Base-by-base conservation (phyloP, 2,797 vertebrate species). In the Bryconaethiops microstoma region DNA sequence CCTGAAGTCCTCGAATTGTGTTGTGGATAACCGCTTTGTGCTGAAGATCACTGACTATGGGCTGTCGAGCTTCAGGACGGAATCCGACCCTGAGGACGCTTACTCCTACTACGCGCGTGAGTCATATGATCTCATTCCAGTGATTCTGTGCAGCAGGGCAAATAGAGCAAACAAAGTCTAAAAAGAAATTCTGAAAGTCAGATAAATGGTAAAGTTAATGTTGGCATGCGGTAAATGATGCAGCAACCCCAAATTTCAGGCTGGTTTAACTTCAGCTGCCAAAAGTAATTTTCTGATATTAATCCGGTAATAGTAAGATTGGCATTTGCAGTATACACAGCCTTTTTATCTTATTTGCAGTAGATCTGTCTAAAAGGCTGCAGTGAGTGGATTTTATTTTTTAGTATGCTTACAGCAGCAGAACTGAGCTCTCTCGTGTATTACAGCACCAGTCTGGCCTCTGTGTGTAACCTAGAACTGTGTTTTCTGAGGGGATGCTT, bases 41-140 rank as follows among this genome's bases (percentile, higher is more conserved):
- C 93, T 99, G 79, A 99, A 98, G 92, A 96, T 99, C 93, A 98
- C 97, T 0, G 97, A 99, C 90, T 97, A 98, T 0, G 97, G 97
- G 4, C 83, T 99, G 78, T 94, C 95, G 90, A 97, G 95, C 87
- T 96, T 99, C 81, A 92, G 94, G 2, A 59, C 83, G 0, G 87
- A 92, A 0, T 84, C 89, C 0, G 90, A 94, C 42, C 74, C 87
- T 0, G 95, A 95, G 0, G 95, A 97, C 42, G 90, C 92, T 12
- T 94, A 97, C 7, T 88, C 88, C 2, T 95, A 94, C 87, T 98
- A 96, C 12, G 95, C 96, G 86, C 96, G 97, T 98, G 90, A 96
- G 97, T 92, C 29, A 76, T 25, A 17, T 52, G 63, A 60, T 0
- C 42, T 1, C 35, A 67, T 45, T 42, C 7, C 9, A 1, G 16